Evolutionary conservation across 2,113 vertebrate species (phyloP).

Genomic region (Malaclemys terrapin): DNA sequence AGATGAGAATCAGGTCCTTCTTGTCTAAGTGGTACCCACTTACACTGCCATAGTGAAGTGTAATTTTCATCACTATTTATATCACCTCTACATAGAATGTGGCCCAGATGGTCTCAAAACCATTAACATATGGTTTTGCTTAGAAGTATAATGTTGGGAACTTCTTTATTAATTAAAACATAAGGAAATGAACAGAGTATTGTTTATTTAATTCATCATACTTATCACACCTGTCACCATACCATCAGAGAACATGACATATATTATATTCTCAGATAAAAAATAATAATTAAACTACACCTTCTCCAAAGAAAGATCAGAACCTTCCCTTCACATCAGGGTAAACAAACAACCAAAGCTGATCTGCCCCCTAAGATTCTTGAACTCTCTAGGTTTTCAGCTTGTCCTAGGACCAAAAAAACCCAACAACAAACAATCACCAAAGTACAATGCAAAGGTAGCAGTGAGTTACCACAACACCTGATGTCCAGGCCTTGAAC

Average conservation of each 20-base stretch:
- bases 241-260: accelerated
- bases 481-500: background rate
- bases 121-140: background rate
- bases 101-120: background rate
- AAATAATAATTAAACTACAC: background rate
- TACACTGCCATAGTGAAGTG: background rate
- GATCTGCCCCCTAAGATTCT: accelerated
- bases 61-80: background rate
- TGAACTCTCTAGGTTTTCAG: background rate
- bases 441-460: background rate
- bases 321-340: background rate
- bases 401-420: background rate
- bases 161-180: background rate
- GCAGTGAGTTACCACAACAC: background rate
- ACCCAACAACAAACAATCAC: background rate
- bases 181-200: background rate
- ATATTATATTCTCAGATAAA: background rate
- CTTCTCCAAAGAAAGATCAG: background rate
- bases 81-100: accelerated
- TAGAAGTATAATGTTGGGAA: background rate
- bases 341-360: background rate
- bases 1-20: background rate
- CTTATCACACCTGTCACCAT: background rate
- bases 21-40: background rate
- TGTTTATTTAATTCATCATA: background rate